Evolutionary conservation across 2,888 invertebrate genomes (phyloP), one percentile per base, ranked within the genome.

Genomic region (Melitaea athalia): DNA sequence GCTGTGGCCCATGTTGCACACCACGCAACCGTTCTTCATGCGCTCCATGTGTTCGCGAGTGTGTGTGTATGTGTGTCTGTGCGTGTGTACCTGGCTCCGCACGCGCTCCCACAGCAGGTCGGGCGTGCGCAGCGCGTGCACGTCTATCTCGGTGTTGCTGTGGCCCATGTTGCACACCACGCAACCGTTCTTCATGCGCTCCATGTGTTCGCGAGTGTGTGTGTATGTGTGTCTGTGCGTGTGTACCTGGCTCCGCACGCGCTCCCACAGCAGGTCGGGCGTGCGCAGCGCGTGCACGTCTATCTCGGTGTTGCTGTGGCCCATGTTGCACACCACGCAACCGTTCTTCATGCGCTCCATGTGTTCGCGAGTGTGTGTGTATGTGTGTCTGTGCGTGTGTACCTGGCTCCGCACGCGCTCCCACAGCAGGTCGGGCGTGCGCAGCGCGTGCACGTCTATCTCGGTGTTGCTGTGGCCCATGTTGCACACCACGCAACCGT

Each of bases 401-500:
- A 75, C 76, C 75, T 76, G 76, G 55, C 74, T 75, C 49, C 99
- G 94, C 0, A 99, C 99, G 82, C 98, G 96, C 91, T 99, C 99
- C 99, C 99, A 99, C 67, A 98, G 96, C 78, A 99, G 91, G 83
- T 99, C 99, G 0, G 98, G 98, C 33, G 99, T 99, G 72, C 98
- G 94, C 72, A 99, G 90, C 75, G 97, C 96, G 89, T 98, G 97
- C 75, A 98, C 98, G 91, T 98, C 98, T 5, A 91, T 83, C 94
- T 99, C 98, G 0, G 98, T 98, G 88, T 99, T 98, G 74, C 98
- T 98, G 90, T 99, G 98, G 0, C 98, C 98, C 98, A 99, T 99
- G 91, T 99, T 99, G 88, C 98, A 98, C 1, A 99, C 95, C 67
- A 98, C 97, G 85, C 98, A 98, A 45, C 98, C 98, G 84, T 97